Conservation (phyloP, 2,113 vertebrate genomes). For the Dipodomys merriami region DNA sequence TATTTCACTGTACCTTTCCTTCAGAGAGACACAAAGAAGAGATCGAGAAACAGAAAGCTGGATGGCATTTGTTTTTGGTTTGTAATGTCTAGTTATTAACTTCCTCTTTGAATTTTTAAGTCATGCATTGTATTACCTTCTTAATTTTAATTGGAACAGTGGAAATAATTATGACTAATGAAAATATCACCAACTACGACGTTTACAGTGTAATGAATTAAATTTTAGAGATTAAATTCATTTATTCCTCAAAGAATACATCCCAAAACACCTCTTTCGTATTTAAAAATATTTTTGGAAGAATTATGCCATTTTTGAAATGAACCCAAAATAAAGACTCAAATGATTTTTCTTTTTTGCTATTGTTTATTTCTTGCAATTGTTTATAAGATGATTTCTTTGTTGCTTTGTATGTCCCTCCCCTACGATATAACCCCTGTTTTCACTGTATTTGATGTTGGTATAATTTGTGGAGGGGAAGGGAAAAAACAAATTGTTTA, state of each 20-base stretch:
- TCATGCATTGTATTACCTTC: background rate
- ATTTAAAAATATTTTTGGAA: constrained; percentile 36
- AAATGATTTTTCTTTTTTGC: no score
- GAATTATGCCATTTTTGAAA: background rate
- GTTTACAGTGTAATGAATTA: constrained; percentile 29
- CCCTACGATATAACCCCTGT: no score
- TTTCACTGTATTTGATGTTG: no score
- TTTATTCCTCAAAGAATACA: constrained; percentile 28
- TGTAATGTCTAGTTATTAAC: background rate
- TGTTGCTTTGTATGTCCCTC: no score
- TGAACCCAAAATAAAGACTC: no score
- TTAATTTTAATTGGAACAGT: constrained; percentile 21
- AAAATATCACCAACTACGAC: background rate
- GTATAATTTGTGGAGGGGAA: no score
- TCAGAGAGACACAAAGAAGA: constrained; percentile 17
- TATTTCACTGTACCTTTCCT: background rate
- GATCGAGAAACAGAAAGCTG: background rate
- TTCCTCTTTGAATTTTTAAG: background rate
- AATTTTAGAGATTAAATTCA: background rate
- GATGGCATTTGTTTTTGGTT: background rate
- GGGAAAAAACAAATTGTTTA: no score
- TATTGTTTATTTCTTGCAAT: no score
- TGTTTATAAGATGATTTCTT: no score
- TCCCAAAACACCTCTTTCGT: background rate
- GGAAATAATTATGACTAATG: constrained; percentile 33